phyloP scores from a whole-genome alignment of 1,140 invertebrate genomes.

The Lepidurus couesii region DNA sequence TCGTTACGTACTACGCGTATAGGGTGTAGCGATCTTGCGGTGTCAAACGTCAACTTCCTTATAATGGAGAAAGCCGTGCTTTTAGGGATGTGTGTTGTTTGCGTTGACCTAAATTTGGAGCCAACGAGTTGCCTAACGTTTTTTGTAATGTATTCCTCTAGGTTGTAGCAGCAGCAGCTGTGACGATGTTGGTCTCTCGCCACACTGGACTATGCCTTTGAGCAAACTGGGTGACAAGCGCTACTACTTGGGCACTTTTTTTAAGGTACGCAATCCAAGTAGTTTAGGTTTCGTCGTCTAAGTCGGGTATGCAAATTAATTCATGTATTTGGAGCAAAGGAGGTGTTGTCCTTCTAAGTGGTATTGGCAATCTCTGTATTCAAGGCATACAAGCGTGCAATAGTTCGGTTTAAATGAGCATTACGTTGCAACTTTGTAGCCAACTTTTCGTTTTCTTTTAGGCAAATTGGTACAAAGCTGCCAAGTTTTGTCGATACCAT shows the following conservation, averaged over 20 bases:
- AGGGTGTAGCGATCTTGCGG: neutral
- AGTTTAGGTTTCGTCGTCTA: neutral
- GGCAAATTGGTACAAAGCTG: constrained; percentile 86
- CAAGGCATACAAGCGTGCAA: neutral
- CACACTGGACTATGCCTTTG: constrained; percentile 73
- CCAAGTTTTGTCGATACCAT: constrained; percentile 85
- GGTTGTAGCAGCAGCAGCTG: neutral
- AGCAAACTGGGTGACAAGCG: constrained; percentile 76
- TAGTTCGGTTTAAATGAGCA: neutral
- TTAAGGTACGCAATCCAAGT: constrained; percentile 61
- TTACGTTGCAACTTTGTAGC: neutral
- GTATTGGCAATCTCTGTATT: neutral
- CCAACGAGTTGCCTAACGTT: neutral
- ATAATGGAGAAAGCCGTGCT: neutral
- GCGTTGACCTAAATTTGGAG: neutral
- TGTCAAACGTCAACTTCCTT: constrained; percentile 11
- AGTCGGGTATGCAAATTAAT: neutral
- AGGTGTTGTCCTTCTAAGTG: neutral
- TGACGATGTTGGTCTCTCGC: constrained; percentile 11
- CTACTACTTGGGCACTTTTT: constrained; percentile 84
- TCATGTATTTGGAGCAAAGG: neutral
- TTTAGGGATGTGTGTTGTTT: neutral
- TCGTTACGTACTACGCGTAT: neutral
- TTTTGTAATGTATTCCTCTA: neutral
- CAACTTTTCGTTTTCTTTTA: constrained; percentile 46